Evolutionary conservation across 2,888 invertebrate species (phyloP).

Genomic region (Pteria penguin): DNA sequence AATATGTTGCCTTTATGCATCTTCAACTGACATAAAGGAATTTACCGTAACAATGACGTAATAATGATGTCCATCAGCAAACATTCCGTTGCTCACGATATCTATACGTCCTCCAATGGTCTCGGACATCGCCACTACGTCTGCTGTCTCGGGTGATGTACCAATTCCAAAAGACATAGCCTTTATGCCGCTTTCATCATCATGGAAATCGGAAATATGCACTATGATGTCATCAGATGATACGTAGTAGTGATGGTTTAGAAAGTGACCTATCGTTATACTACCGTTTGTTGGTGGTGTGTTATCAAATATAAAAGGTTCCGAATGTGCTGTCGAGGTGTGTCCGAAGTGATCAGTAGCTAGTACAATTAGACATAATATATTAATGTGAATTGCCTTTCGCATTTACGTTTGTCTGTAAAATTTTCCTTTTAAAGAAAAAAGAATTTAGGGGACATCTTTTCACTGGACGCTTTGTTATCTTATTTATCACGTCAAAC

Average conservation of each 20-base stretch:
- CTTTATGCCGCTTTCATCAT: constrained; percentile 28
- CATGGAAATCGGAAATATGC: constrained; percentile 11
- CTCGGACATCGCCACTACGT: constrained; percentile 2
- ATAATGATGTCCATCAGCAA: constrained; percentile 24
- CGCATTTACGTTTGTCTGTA: too few relatives aligned
- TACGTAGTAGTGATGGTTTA: neutral
- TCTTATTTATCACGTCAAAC: too few relatives aligned
- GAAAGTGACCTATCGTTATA: neutral
- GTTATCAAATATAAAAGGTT: constrained; percentile 1
- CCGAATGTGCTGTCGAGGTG: neutral
- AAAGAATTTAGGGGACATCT: too few relatives aligned
- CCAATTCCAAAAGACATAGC: constrained; percentile 26
- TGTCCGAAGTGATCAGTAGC: constrained; percentile 26
- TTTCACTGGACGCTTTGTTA: too few relatives aligned
- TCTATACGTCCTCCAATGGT: neutral
- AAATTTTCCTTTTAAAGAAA: too few relatives aligned
- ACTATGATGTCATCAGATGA: neutral
- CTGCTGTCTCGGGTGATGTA: neutral
- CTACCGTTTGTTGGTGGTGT: constrained; percentile 16
- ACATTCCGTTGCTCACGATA: neutral
- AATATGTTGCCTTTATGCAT: too few relatives aligned
- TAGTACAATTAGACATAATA: constrained; percentile 7
- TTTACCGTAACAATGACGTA: constrained; percentile 13
- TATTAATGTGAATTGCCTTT: too few relatives aligned
- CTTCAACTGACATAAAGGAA: too few relatives aligned